A percentile compares a stretch with the other conserved stretches of the same genome.
These are phyloP conservation scores for Nemurella pictetii DNA, from an alignment of 2,888 invertebrate genomes.

Conservation along the genomic window DNA sequence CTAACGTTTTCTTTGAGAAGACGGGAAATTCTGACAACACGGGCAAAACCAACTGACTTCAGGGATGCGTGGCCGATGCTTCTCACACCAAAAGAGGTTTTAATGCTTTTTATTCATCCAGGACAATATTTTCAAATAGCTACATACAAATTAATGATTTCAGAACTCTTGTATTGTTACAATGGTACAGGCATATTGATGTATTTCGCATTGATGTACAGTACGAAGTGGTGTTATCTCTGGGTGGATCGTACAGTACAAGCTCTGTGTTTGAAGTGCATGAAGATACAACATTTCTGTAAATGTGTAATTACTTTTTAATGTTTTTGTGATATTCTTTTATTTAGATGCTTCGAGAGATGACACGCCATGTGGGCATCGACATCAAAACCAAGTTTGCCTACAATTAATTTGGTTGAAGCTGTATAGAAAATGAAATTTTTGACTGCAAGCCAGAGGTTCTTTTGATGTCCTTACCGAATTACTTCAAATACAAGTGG, in stretches of 20 bases:
- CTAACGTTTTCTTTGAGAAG: background rate
- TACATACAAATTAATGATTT: background rate
- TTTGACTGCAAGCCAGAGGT: background rate
- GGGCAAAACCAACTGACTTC: background rate
- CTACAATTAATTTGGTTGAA: background rate
- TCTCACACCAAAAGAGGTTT: background rate
- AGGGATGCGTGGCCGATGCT: conserved; percentile 1
- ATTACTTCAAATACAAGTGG: conserved; percentile 11
- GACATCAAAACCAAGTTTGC: background rate
- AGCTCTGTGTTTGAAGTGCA: too few species aligned
- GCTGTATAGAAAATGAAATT: background rate
- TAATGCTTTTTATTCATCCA: background rate
- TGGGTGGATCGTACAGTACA: background rate
- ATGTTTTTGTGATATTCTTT: background rate
- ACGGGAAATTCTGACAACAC: background rate
- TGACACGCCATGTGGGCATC: background rate
- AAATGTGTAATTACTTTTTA: background rate
- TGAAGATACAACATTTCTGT: too few species aligned
- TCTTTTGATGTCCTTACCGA: background rate
- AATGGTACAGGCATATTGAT: too few species aligned
- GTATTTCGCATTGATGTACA: background rate
- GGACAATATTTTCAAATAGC: background rate
- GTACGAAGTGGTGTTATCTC: background rate
- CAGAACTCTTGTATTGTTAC: background rate
- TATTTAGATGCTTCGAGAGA: background rate